Conservation (phyloP, 2,888 invertebrate species). For the Drosophila kokeensis region DNA sequence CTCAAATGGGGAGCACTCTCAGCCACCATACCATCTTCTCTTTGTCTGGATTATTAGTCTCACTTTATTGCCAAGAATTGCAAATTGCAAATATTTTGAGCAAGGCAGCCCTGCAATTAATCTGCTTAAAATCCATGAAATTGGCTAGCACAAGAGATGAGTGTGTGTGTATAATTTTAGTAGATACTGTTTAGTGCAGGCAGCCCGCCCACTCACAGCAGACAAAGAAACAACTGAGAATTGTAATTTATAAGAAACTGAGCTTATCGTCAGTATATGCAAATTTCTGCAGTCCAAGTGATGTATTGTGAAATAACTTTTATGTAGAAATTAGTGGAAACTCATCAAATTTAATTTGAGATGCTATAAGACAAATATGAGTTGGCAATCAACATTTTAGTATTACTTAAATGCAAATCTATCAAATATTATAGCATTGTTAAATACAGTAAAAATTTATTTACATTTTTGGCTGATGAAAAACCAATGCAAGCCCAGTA, state of each 20-base stretch:
- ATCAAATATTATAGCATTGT: not conserved
- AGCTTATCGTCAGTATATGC: not conserved
- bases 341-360: not conserved
- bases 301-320: not conserved
- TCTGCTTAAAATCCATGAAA: conserved; percentile 67
- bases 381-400: not conserved
- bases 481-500: not conserved
- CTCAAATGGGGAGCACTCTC: conserved; percentile 15
- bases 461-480: not conserved
- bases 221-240: conserved; percentile 4
- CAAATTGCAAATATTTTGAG: conserved; percentile 45
- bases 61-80: conserved; percentile 46
- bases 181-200: not conserved
- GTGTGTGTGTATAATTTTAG: conserved; percentile 5
- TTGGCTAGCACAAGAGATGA: conserved; percentile 31
- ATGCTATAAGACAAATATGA: not conserved
- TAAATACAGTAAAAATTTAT: not conserved
- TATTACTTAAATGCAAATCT: not conserved
- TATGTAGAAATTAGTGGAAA: not conserved
- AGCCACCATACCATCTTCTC: conserved; percentile 10
- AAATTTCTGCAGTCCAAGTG: not conserved
- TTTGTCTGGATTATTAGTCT: conserved; percentile 7
- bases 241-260: not conserved
- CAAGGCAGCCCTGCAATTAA: conserved; percentile 53
- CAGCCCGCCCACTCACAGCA: conserved; percentile 1